Evolutionary conservation across 2,113 vertebrate genomes (phyloP), one percentile per base, ranked within the genome.

Genomic region (Tychaedon coryphoeus): DNA sequence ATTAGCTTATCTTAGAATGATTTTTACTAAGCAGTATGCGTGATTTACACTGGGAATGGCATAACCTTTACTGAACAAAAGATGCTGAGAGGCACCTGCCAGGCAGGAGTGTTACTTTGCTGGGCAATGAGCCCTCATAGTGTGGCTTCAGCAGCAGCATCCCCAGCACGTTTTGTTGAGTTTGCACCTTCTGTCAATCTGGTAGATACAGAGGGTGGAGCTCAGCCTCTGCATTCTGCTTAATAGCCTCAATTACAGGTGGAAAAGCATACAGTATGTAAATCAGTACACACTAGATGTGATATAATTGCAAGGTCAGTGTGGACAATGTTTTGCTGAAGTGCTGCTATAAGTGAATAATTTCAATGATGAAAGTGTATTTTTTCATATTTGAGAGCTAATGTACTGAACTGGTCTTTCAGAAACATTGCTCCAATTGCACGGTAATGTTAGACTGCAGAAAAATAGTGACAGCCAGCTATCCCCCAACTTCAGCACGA

Each of bases 221-320:
- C 72, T 64, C 56, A 86, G 76, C 66, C 71, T 81, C 80, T 95
- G 72, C 69, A 88, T 96, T 96, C 92, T 80, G 88, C 82, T 89
- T 96, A 96, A 94, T 95, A 97, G 87, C 91, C 64, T 96, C 96
- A 97, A 97, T 98, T 97, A 97, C 80, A 76, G 91, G 94, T 81
- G 92, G 92, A 98, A 98, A 97, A 95, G 90, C 95, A 84, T 29
- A 72, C 4, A 8, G 66, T 84, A 93, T 96, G 90, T 96, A 97
- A 97, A 97, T 98, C 88, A 95, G 83, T 88, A 89, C 81, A 96
- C 74, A 92, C 31, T 83, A 94, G 95, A 97, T 51, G n/a, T 2
- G 31, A 86, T 72, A 96, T 98, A 98, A 97, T 97, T 97, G 94
- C 76, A 80, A 98, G 97, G 96, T 93, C 95, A 94, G 67, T 3